A percentile compares a stretch with the other conserved stretches of the same genome.
These are phyloP conservation scores for Alca torda DNA, from an alignment of 2,797 vertebrate genomes.

Conservation along the genomic window DNA sequence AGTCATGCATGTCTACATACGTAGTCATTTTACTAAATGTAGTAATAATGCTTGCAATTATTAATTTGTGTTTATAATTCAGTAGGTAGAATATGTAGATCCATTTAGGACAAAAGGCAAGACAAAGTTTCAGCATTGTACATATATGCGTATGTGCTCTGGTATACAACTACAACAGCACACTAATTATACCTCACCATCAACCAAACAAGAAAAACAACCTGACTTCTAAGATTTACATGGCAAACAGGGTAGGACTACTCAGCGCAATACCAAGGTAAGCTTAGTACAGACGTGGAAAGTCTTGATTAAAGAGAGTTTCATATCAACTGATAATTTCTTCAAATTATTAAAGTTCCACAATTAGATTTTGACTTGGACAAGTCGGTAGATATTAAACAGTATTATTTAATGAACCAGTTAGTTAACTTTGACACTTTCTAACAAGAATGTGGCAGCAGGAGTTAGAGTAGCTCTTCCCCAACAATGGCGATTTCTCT, in stretches of 20 bases:
- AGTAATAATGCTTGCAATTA: neutral
- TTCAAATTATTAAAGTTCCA: neutral
- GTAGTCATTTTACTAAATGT: neutral
- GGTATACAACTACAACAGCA: neutral
- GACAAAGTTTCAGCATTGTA: neutral
- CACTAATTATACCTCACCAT: neutral
- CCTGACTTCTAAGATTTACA: neutral
- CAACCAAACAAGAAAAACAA: neutral
- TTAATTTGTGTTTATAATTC: neutral
- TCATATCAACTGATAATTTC: neutral
- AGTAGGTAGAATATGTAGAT: neutral
- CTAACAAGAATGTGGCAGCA: neutral
- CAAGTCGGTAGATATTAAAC: neutral
- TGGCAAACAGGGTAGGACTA: neutral
- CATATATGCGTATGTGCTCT: fast-evolving
- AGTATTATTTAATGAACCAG: neutral
- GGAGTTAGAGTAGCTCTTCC: neutral
- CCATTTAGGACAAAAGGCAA: neutral
- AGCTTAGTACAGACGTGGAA: neutral
- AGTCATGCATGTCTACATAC: neutral
- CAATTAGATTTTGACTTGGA: neutral
- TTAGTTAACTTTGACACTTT: neutral
- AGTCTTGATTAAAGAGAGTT: neutral
- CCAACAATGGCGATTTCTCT: neutral
- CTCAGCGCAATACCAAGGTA: neutral